Conservation (phyloP, 2,888 invertebrate genomes). For the Spilosoma lubricipeda region DNA sequence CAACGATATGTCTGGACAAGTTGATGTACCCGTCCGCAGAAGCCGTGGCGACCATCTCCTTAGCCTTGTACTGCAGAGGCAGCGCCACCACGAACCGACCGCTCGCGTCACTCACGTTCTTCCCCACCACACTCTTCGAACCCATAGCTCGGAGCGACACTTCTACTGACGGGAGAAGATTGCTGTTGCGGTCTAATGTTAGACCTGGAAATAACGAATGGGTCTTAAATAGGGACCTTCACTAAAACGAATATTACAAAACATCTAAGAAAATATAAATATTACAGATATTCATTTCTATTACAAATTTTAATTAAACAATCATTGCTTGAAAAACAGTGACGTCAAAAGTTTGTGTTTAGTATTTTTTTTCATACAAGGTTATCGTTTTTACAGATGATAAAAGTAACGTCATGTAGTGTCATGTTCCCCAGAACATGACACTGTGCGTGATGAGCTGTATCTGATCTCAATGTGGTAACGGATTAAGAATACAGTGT, state of each 20-base stretch:
- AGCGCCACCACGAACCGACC: slow-evolving; percentile 83
- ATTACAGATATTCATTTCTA: too few relatives aligned
- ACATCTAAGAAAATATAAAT: too few relatives aligned
- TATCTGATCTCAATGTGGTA: not conserved
- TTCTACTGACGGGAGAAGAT: slow-evolving; percentile 83
- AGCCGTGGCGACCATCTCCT: slow-evolving; percentile 84
- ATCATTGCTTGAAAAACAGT: too few relatives aligned
- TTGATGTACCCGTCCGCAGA: slow-evolving; percentile 87
- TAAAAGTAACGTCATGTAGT: too few relatives aligned
- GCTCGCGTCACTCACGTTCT: slow-evolving; percentile 67
- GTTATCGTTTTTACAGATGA: too few relatives aligned
- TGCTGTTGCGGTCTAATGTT: slow-evolving; percentile 86
- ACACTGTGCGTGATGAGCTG: not conserved
- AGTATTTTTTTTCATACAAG: too few relatives aligned
- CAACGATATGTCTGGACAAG: slow-evolving; percentile 81
- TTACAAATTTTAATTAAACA: too few relatives aligned
- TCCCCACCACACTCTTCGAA: slow-evolving; percentile 61
- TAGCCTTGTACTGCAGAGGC: slow-evolving; percentile 72
- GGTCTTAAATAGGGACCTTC: not conserved
- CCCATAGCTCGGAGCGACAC: slow-evolving; percentile 78
- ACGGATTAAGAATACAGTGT: too few relatives aligned
- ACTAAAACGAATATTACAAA: too few relatives aligned
- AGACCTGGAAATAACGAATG: slow-evolving; percentile 76
- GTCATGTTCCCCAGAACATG: too few relatives aligned
- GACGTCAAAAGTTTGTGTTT: too few relatives aligned